phyloP scores from a whole-genome alignment of 2,113 vertebrate genomes.

The Meriones unguiculatus region DNA sequence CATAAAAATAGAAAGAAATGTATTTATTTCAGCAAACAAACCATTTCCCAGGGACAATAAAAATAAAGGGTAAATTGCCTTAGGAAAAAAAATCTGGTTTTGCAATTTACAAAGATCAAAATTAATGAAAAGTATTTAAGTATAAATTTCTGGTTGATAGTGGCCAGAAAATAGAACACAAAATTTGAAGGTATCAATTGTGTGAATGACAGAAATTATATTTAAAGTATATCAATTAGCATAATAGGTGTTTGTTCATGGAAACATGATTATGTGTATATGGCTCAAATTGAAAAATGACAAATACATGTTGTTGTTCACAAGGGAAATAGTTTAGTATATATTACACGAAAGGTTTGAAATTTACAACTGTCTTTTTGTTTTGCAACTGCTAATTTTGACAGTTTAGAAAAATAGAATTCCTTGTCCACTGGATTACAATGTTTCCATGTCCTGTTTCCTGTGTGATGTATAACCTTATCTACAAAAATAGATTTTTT shows the following conservation, averaged over 20 bases:
- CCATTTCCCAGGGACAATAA: constrained; percentile 41
- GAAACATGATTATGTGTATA: constrained; percentile 41
- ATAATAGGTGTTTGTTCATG: constrained; percentile 41
- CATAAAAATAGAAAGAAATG: not conserved
- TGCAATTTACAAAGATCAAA: constrained; percentile 56
- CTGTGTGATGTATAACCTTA: constrained; percentile 46
- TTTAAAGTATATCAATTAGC: constrained; percentile 54
- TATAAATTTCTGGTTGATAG: constrained; percentile 50
- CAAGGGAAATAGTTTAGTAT: constrained; percentile 53
- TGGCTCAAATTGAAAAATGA: constrained; percentile 57
- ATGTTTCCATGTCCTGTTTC: not conserved
- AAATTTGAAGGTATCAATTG: constrained; percentile 27
- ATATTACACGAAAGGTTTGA: constrained; percentile 47
- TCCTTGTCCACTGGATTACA: constrained; percentile 36
- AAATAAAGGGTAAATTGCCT: constrained; percentile 37
- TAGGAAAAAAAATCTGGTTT: not conserved
- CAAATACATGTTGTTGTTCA: constrained; percentile 43
- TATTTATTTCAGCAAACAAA: constrained; percentile 45
- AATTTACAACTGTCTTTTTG: constrained; percentile 56
- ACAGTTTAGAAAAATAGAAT: constrained; percentile 55
- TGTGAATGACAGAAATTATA: constrained; percentile 53
- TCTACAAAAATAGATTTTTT: not conserved
- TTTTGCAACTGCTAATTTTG: constrained; percentile 61
- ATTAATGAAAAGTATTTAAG: constrained; percentile 54
- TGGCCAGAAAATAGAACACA: constrained; percentile 39